phyloP scores from a whole-genome alignment of 2,113 vertebrate species.

The Lophura nycthemera region DNA sequence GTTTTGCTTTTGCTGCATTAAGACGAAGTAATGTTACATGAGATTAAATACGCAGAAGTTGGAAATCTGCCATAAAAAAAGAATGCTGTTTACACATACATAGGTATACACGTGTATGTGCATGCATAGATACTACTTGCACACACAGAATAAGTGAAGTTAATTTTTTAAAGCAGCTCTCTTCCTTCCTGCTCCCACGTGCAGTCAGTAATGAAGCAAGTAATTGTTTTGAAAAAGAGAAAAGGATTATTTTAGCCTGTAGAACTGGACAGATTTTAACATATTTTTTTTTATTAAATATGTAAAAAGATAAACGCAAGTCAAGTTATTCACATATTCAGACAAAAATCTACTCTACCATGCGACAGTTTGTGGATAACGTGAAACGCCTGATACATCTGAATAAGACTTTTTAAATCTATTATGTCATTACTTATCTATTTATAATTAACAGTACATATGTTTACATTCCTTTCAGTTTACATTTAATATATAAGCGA shows the following conservation, averaged over 20 bases:
- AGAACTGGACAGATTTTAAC: slow-evolving; percentile 80
- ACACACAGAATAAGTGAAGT: background rate
- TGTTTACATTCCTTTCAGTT: slow-evolving; percentile 99
- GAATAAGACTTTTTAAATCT: slow-evolving; percentile 88
- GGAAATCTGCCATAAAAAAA: background rate
- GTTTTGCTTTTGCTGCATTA: background rate
- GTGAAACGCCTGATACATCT: slow-evolving; percentile 90
- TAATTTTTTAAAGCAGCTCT: background rate
- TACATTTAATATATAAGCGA: slow-evolving; percentile 97
- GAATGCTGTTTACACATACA: background rate
- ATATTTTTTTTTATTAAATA: slow-evolving; percentile 98
- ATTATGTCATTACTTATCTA: slow-evolving; percentile 87
- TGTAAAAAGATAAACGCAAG: slow-evolving; percentile 98
- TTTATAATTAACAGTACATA: slow-evolving; percentile 99
- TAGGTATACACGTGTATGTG: too few species aligned
- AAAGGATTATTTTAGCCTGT: slow-evolving; percentile 33
- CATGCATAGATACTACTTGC: background rate
- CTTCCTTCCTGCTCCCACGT: background rate
- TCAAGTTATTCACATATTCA: slow-evolving; percentile 97
- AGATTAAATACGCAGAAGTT: background rate
- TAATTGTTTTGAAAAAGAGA: background rate
- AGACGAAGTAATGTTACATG: background rate
- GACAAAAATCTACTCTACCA: slow-evolving; percentile 94
- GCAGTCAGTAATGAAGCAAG: background rate
- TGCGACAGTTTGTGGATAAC: slow-evolving; percentile 93